Evolutionary conservation across 2,888 invertebrate species (phyloP).

Genomic region (Deroplatys truncata): DNA sequence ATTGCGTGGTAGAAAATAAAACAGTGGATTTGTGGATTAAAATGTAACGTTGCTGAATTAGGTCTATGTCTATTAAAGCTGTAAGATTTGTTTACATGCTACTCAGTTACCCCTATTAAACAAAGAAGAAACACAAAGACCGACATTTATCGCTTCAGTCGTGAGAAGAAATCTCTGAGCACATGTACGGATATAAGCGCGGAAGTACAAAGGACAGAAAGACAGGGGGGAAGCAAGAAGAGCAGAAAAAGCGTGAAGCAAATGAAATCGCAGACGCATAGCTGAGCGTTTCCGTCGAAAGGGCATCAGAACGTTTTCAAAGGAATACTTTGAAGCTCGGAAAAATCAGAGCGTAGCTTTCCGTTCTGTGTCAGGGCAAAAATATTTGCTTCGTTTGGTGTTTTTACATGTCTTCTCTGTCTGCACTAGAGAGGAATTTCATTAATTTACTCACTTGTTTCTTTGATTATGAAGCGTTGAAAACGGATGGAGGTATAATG

Average conservation of each 20-base stretch:
- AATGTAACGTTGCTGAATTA: too few relatives aligned
- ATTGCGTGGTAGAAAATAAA: too few relatives aligned
- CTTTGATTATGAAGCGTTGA: not conserved
- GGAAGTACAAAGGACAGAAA: not conserved
- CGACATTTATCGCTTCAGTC: not conserved
- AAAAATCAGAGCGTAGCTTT: not conserved
- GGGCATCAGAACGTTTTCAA: not conserved
- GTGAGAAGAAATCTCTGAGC: not conserved
- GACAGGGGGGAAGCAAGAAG: not conserved
- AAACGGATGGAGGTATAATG: not conserved
- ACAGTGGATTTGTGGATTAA: too few relatives aligned
- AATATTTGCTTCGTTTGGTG: not conserved
- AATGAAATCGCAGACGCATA: not conserved
- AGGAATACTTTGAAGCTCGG: not conserved
- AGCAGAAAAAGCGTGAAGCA: not conserved
- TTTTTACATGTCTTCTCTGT: not conserved
- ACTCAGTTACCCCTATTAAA: too few relatives aligned
- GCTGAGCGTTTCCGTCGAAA: not conserved
- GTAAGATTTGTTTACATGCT: too few relatives aligned
- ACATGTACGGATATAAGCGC: not conserved
- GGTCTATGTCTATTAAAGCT: too few relatives aligned
- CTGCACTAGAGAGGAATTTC: not conserved
- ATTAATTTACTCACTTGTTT: not conserved
- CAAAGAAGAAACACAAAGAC: too few relatives aligned
- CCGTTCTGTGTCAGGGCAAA: not conserved